Conservation (phyloP, 2,888 invertebrate genomes). For the Branchipolynoe longqiensis region DNA sequence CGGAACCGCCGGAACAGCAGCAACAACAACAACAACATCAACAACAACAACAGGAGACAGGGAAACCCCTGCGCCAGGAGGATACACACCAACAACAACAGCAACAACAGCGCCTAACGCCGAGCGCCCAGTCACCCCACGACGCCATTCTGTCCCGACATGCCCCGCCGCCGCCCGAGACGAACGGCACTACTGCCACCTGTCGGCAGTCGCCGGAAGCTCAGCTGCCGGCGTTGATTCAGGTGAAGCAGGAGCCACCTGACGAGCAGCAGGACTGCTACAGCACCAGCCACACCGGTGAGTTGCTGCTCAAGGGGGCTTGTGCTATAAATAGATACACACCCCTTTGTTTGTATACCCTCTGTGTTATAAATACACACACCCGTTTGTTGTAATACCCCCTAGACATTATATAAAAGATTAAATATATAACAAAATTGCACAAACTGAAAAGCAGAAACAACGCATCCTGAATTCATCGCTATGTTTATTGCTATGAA, state of each 20-base stretch:
- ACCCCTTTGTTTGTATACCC: no score
- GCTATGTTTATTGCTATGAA: no score
- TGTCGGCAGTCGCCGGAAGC: background rate
- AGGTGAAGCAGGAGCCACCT: slow-evolving; percentile 50
- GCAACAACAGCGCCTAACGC: background rate
- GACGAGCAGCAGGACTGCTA: slow-evolving; percentile 40
- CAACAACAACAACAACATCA: slow-evolving; percentile 14
- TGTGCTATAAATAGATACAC: no score
- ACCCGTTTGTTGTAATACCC: no score
- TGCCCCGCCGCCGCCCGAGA: slow-evolving; percentile 1
- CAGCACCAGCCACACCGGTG: slow-evolving; percentile 17
- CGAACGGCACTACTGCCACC: slow-evolving; percentile 1
- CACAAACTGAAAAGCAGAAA: no score
- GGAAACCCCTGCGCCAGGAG: background rate
- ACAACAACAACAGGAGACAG: background rate
- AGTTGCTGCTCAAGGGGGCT: no score
- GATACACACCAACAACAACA: slow-evolving; percentile 2
- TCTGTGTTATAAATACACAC: no score
- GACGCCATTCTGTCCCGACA: background rate
- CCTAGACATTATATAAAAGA: no score
- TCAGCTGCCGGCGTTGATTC: slow-evolving; percentile 14
- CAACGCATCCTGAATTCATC: no score
- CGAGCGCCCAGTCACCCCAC: background rate
- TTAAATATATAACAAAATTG: no score
- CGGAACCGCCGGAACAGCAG: background rate